Evolutionary conservation across 1,140 invertebrate genomes (phyloP).

Genomic region (Whitmania pigra): DNA sequence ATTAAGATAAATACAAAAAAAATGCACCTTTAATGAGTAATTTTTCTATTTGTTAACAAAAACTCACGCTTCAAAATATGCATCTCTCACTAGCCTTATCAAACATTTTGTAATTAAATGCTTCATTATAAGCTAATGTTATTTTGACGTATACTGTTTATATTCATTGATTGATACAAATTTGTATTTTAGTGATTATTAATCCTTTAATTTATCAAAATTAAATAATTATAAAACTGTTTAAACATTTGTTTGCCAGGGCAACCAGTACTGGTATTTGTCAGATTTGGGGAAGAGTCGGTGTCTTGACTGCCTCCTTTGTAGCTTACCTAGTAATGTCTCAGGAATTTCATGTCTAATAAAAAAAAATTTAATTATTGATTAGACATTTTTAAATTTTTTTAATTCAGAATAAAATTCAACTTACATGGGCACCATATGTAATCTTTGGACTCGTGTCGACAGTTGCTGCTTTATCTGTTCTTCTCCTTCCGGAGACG

Average conservation of each 20-base stretch:
- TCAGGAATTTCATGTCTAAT: too few relatives aligned
- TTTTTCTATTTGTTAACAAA: too few relatives aligned
- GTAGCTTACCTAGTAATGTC: slow-evolving; percentile 1
- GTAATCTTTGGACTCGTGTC: slow-evolving; percentile 16
- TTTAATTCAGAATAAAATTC: neutral
- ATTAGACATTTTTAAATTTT: too few relatives aligned
- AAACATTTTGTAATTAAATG: too few relatives aligned
- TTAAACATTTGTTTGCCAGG: neutral
- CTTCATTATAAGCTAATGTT: too few relatives aligned
- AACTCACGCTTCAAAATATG: too few relatives aligned
- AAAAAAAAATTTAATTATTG: too few relatives aligned
- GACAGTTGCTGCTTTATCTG: neutral
- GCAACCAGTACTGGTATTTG: slow-evolving; percentile 16
- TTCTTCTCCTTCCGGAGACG: slow-evolving; percentile 19
- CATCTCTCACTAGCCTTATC: too few relatives aligned
- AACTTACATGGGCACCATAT: slow-evolving; percentile 7
- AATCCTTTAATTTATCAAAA: neutral
- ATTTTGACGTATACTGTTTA: too few relatives aligned
- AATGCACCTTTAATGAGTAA: too few relatives aligned
- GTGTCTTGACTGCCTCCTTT: neutral
- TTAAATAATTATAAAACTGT: neutral
- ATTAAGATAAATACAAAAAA: too few relatives aligned
- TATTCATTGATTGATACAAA: neutral
- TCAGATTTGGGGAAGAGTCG: slow-evolving; percentile 12
- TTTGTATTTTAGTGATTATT: too few relatives aligned